Evolutionary conservation across 2,113 vertebrate species (phyloP), one percentile per base, ranked within the genome.

Genomic region (Nothoprocta perdicaria): DNA sequence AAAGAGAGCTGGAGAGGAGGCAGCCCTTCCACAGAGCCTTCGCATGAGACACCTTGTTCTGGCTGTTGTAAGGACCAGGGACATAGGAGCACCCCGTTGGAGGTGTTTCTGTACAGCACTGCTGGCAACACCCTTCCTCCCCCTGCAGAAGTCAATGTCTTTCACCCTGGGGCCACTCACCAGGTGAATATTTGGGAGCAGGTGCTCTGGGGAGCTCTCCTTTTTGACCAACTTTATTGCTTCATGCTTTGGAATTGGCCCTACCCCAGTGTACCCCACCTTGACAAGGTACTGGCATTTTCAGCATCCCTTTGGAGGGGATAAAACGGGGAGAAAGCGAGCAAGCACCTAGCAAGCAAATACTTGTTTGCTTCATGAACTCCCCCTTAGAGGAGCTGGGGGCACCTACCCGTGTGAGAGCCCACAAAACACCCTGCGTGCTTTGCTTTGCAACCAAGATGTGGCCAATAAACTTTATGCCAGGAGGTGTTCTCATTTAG

Each of bases 341-440:
- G n/a, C 63, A 45, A 72, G 48, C 81, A 89, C 76, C 43, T 63
- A 81, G 65, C 50, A 81, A 93, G 41, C 41, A 92, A 63, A 48
- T 58, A 79, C 80, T 84, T 73, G 63, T 74, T 77, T 95, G 48
- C 84, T 88, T 77, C 57, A 80, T 84, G 90, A 96, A 93, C 17
- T 46, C 33, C 17, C 75, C 12, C 80, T 81, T 92, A 81, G 79
- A 2, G 5, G 86, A 67, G 33, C 57, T 12, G 1, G 72, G 90
- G 84, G 76, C 2, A 5, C 72, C 58, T 77, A 29, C 60, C 43
- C 45, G 48, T 1, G 13, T 66, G 80, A 92, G 82, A 82, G 73
- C 76, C 65, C 81, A 31, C 58, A 45, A 93, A 88, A 76, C 87
- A 91, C 85, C 73, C 73, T 4, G 48, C 2, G 1, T 1, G 48